Conservation (phyloP, 2,888 invertebrate species). For the Melinaea menophilus region DNA sequence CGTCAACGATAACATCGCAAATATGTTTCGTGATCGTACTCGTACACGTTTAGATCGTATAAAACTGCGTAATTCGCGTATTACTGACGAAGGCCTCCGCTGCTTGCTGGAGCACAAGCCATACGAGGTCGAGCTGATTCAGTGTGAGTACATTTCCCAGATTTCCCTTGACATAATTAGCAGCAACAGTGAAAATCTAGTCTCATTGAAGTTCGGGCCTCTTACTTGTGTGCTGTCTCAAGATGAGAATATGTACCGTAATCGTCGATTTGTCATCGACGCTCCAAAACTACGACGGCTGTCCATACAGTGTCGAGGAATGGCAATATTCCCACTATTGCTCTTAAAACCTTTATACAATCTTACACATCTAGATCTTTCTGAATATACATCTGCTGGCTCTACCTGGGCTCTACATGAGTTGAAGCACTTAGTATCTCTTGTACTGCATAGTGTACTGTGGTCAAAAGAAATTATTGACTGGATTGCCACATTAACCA, state of each 20-base stretch:
- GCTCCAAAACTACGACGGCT: constrained; percentile 80
- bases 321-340: constrained; percentile 69
- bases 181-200: constrained; percentile 81
- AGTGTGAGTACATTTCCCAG: constrained; percentile 83
- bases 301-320: constrained; percentile 74
- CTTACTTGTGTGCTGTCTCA: constrained; percentile 80
- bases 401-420: constrained; percentile 82
- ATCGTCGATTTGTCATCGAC: constrained; percentile 75
- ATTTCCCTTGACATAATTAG: constrained; percentile 82
- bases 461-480: constrained; percentile 80
- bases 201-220: constrained; percentile 84
- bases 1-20: constrained; percentile 82
- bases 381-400: constrained; percentile 80
- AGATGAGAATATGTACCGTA: constrained; percentile 55
- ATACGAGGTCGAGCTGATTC: constrained; percentile 84
- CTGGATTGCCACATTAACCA: constrained; percentile 77
- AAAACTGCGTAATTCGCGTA: constrained; percentile 82
- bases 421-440: constrained; percentile 82
- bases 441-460: constrained; percentile 90
- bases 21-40: constrained; percentile 84
- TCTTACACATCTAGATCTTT: constrained; percentile 84
- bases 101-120: constrained; percentile 85
- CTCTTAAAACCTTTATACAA: constrained; percentile 78
- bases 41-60: constrained; percentile 84
- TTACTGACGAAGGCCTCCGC: constrained; percentile 84